These are phyloP conservation scores for Charina bottae DNA, from an alignment of 2,113 vertebrate genomes.

Conservation along the genomic window DNA sequence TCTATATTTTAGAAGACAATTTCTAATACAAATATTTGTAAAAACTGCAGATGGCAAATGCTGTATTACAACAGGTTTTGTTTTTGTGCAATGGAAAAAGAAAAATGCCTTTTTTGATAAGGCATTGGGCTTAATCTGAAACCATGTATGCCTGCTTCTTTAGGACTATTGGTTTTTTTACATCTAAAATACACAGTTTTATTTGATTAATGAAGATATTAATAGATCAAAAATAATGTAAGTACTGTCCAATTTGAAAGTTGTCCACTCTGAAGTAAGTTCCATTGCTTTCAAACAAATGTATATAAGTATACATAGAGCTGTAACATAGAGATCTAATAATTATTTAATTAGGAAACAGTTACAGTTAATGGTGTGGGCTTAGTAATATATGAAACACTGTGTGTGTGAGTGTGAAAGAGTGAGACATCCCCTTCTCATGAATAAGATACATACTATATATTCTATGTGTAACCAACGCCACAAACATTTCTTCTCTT, in stretches of 20 bases:
- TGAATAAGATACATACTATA: neutral
- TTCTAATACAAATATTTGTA: neutral
- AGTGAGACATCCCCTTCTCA: neutral
- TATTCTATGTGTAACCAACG: neutral
- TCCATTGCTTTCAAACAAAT: neutral
- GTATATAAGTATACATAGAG: neutral
- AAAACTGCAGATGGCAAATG: neutral
- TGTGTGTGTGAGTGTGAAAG: neutral
- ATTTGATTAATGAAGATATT: conserved; percentile 6
- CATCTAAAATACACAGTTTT: neutral
- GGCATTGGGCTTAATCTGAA: neutral
- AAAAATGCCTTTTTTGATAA: neutral
- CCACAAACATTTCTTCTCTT: neutral
- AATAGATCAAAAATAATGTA: too few species aligned
- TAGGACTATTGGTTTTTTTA: neutral
- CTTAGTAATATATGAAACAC: neutral
- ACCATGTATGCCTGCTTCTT: neutral
- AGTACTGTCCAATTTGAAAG: neutral
- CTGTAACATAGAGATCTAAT: neutral
- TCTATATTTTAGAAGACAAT: neutral
- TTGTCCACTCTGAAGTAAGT: neutral
- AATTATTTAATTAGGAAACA: neutral
- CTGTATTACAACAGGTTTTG: neutral
- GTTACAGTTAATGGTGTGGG: neutral
- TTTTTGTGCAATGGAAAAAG: neutral